Evolutionary conservation across 2,888 invertebrate genomes (phyloP).

Genomic region (Encarsia formosa): DNA sequence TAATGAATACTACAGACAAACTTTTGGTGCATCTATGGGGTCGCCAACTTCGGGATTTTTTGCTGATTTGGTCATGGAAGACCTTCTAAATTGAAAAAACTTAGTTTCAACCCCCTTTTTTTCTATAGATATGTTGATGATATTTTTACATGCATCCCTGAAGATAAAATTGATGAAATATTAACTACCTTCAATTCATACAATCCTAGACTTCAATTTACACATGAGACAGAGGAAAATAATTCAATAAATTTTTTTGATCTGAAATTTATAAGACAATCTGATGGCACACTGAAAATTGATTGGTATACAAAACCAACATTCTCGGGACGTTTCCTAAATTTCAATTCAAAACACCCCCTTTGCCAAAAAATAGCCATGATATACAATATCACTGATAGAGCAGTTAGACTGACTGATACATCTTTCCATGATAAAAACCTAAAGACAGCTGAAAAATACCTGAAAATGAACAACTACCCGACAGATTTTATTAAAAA

Average conservation of each 20-base stretch:
- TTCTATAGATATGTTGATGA: too few relatives aligned
- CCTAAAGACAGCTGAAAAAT: neutral
- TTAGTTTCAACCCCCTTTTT: too few relatives aligned
- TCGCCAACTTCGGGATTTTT: too few relatives aligned
- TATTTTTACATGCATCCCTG: too few relatives aligned
- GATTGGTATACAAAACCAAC: conserved; percentile 10
- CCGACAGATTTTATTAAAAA: neutral
- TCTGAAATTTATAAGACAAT: conserved; percentile 3
- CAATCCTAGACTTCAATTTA: conserved; percentile 5
- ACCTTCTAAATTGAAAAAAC: too few relatives aligned
- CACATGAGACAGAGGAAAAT: conserved; percentile 1
- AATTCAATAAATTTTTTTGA: conserved; percentile 4
- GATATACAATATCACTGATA: neutral
- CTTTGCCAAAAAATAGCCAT: conserved; percentile 1
- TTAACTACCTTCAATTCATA: too few relatives aligned
- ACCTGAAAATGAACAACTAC: neutral
- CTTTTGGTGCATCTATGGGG: too few relatives aligned
- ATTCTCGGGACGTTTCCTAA: conserved; percentile 2
- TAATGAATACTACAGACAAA: too few relatives aligned
- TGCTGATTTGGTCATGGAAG: too few relatives aligned
- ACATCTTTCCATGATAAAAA: neutral
- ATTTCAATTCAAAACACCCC: conserved; percentile 4
- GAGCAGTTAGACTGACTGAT: neutral
- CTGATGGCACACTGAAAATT: neutral
- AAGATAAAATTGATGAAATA: too few relatives aligned